Conservation (phyloP, 2,113 vertebrate species). For the Myotis brandtii region DNA sequence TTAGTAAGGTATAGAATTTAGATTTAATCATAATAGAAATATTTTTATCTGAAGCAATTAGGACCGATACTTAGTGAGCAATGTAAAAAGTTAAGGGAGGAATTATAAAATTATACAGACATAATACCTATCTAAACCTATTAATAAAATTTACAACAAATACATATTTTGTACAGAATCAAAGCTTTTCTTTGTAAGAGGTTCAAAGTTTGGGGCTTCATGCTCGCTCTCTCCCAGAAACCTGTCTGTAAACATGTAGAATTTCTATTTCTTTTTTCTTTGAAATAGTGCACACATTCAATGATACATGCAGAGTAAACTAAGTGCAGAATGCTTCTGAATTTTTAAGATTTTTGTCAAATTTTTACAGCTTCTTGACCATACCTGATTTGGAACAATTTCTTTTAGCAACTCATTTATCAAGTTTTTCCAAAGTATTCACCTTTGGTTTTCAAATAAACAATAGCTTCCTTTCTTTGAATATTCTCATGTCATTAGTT, state of each 20-base stretch:
- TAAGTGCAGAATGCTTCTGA: background rate
- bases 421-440: background rate
- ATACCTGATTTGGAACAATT: slow-evolving; percentile 1
- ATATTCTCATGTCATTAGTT: background rate
- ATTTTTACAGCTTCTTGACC: background rate
- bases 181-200: background rate
- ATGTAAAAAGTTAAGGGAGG: slow-evolving; percentile 9
- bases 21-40: background rate
- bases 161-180: background rate
- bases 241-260: background rate
- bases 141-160: slow-evolving; percentile 4
- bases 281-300: background rate
- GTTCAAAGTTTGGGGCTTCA: background rate
- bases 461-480: background rate
- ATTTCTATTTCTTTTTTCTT: slow-evolving; percentile 17
- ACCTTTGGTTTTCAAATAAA: background rate
- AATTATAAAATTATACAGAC: background rate
- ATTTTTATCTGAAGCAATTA: slow-evolving; percentile 14
- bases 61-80: background rate
- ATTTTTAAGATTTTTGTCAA: background rate
- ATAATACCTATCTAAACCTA: background rate
- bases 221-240: background rate
- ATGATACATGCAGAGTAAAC: background rate
- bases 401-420: slow-evolving; percentile 1
- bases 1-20: background rate